These are phyloP conservation scores for Sorex araneus DNA, from an alignment of 2,113 vertebrate species.

Conservation along the genomic window DNA sequence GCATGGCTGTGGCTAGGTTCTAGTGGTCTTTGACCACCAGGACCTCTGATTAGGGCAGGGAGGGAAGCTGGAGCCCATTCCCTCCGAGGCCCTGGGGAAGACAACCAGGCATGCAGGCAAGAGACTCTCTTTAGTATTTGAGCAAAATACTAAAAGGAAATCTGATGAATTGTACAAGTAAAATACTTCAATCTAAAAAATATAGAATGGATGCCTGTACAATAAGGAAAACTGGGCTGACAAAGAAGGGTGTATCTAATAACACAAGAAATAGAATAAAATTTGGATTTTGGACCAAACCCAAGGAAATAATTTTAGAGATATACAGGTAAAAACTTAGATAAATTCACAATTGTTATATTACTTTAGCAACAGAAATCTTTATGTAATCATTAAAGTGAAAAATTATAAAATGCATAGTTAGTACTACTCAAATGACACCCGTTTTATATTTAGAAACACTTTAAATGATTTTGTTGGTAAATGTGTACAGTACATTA, in stretches of 20 bases:
- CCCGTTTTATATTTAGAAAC: background rate
- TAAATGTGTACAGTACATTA: background rate
- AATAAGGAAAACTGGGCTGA: background rate
- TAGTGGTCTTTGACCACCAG: no score
- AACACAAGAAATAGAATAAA: background rate
- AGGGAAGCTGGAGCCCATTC: no score
- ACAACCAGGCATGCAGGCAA: no score
- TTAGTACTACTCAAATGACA: background rate
- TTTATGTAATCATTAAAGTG: background rate
- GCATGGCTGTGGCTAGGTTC: no score
- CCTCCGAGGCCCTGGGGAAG: no score
- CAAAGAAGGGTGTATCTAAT: background rate
- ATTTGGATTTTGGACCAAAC: background rate
- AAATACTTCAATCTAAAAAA: background rate
- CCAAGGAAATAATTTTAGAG: background rate
- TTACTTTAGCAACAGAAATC: background rate
- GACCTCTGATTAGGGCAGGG: no score
- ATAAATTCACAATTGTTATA: no score
- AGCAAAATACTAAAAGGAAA: background rate
- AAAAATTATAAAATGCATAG: background rate
- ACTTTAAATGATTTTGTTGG: background rate
- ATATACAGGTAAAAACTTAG: background rate
- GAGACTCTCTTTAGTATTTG: no score
- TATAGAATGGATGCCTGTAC: background rate
- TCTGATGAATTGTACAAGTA: background rate